A percentile compares a stretch with the other conserved stretches of the same genome.
Evolutionary conservation across 2,113 vertebrate genomes (phyloP).

Genomic region (Phrynosoma blainvillii): DNA sequence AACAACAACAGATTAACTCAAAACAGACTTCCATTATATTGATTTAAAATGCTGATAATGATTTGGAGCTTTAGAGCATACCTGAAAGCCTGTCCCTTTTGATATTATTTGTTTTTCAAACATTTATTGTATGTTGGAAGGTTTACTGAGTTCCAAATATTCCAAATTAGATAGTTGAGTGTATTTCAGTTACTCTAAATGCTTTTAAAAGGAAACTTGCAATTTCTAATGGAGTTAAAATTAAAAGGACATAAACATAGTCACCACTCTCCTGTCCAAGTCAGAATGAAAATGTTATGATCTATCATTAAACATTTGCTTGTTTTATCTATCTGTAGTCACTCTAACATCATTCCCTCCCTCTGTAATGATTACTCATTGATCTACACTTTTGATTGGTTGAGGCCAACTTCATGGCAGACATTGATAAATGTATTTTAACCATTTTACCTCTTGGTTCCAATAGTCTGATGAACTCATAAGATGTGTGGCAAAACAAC

Average conservation of each 20-base stretch:
- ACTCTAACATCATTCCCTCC: conserved; percentile 72
- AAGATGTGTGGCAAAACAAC: conserved; percentile 65
- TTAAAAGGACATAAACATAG: not conserved
- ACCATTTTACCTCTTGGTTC: conserved; percentile 78
- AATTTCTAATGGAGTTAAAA: conserved; percentile 39
- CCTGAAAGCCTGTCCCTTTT: conserved; percentile 33
- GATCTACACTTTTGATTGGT: conserved; percentile 87
- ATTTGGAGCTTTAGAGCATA: conserved; percentile 4
- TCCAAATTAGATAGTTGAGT: conserved; percentile 61
- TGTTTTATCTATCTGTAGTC: conserved; percentile 77
- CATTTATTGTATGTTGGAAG: conserved; percentile 48
- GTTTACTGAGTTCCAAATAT: conserved; percentile 44
- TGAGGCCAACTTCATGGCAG: conserved; percentile 82
- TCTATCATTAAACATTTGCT: conserved; percentile 76
- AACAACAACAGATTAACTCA: conserved; percentile 15
- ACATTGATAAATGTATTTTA: conserved; percentile 86
- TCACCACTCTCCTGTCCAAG: conserved; percentile 26
- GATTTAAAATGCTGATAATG: conserved; percentile 8
- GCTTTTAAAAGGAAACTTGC: conserved; percentile 47
- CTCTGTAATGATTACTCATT: conserved; percentile 80
- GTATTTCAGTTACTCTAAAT: conserved; percentile 48
- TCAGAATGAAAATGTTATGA: conserved; percentile 76
- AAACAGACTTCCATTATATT: not conserved
- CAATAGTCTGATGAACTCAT: conserved; percentile 82
- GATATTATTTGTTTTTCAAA: conserved; percentile 25